phyloP scores from a whole-genome alignment of 2,888 invertebrate genomes.

The Hoplodrina ambigua region DNA sequence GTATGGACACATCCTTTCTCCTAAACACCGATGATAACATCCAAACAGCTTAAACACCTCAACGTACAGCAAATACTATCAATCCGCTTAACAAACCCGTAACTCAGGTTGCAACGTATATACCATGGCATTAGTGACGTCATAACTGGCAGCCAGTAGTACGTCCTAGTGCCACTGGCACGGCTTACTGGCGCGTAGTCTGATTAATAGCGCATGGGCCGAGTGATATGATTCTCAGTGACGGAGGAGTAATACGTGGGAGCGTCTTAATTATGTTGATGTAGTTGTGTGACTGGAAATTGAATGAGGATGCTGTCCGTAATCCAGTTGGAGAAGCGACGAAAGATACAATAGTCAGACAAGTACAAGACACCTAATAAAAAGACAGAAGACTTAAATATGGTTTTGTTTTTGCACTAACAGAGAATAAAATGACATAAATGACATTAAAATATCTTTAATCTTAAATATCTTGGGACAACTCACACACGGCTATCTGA shows the following conservation, averaged over 20 bases:
- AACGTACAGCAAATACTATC: constrained; percentile 18
- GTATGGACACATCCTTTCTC: background rate
- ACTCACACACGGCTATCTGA: too few species aligned
- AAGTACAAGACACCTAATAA: too few species aligned
- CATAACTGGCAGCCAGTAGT: constrained; percentile 48
- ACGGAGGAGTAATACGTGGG: constrained; percentile 28
- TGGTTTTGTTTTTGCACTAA: background rate
- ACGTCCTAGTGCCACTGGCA: constrained; percentile 15
- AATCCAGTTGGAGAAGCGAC: too few species aligned
- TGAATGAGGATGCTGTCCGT: background rate
- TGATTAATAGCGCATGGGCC: constrained; percentile 56
- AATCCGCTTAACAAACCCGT: constrained; percentile 35
- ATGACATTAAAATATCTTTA: too few species aligned
- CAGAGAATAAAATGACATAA: background rate
- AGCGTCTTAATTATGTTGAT: constrained; percentile 41
- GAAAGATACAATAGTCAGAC: too few species aligned
- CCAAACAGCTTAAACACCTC: constrained; percentile 27
- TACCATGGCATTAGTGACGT: constrained; percentile 51
- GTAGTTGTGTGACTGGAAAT: constrained; percentile 5
- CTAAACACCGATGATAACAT: constrained; percentile 31
- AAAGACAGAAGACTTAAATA: too few species aligned
- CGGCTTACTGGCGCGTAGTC: constrained; percentile 36
- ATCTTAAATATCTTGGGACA: too few species aligned
- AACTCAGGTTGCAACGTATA: constrained; percentile 45
- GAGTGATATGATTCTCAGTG: constrained; percentile 49